Evolutionary conservation across 2,113 vertebrate species (phyloP).

Genomic region (Epinephelus cyanopodus): DNA sequence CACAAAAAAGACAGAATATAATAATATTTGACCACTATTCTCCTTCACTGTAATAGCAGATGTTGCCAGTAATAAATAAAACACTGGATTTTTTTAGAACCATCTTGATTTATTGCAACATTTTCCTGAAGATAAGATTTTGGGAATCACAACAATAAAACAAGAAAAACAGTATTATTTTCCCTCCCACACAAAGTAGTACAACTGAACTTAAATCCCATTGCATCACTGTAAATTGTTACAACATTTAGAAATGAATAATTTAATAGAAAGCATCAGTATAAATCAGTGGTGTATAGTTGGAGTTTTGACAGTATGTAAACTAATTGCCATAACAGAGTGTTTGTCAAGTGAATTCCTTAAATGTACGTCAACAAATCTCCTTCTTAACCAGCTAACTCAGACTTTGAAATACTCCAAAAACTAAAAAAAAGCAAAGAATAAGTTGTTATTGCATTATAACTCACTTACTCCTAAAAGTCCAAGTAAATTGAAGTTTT

Average conservation of each 20-base stretch:
- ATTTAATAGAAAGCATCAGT: conserved; percentile 44
- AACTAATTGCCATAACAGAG: conserved; percentile 2
- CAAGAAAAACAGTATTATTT: conserved; percentile 13
- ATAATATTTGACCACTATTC: neutral
- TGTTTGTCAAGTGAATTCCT: neutral
- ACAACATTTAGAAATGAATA: conserved; percentile 38
- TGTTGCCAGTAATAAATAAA: neutral
- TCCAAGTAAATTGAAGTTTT: conserved; percentile 15
- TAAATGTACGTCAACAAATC: neutral
- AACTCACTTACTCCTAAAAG: conserved; percentile 18
- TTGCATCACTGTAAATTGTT: neutral
- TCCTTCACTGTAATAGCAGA: neutral
- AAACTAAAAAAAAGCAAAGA: neutral
- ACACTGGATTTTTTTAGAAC: conserved; percentile 25
- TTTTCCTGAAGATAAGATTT: conserved; percentile 34
- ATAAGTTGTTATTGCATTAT: neutral
- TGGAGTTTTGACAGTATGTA: conserved; percentile 4
- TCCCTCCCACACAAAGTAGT: neutral
- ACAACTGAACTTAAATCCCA: conserved; percentile 17
- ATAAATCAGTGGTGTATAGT: conserved; percentile 32
- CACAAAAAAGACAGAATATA: neutral
- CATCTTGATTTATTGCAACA: conserved; percentile 69
- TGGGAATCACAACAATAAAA: conserved; percentile 40
- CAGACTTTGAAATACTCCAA: neutral
- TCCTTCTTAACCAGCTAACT: neutral